Evolutionary conservation across 2,113 vertebrate species (phyloP).

Genomic region (Lethenteron camtschaticum): DNA sequence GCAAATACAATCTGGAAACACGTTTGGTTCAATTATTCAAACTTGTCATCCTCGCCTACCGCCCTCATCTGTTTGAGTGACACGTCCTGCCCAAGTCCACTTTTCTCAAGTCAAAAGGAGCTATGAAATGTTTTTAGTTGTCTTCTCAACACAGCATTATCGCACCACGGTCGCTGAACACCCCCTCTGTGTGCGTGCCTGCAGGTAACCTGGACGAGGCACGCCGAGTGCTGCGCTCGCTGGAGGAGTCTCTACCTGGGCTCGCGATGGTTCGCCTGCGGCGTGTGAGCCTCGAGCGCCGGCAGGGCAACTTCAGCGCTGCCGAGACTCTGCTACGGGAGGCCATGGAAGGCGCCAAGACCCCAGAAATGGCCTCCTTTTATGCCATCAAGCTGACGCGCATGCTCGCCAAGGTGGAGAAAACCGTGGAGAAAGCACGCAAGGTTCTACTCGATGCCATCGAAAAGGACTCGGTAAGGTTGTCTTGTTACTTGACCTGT

Average conservation of each 20-base stretch:
- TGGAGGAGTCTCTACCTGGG: constrained; percentile 49
- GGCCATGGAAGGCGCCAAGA: constrained; percentile 49
- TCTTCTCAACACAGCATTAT: no score
- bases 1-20: no score
- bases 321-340: constrained; percentile 60
- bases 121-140: no score
- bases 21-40: no score
- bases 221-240: constrained; percentile 47
- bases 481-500: constrained; percentile 7
- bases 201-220: constrained; percentile 69
- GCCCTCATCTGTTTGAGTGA: neutral
- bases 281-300: constrained; percentile 73
- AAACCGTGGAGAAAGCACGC: constrained; percentile 54
- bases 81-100: neutral
- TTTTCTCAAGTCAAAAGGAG: neutral
- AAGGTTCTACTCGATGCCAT: constrained; percentile 77
- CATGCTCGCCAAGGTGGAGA: constrained; percentile 71
- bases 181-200: neutral
- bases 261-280: constrained; percentile 78
- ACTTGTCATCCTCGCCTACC: no score
- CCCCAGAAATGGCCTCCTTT: constrained; percentile 44
- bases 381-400: constrained; percentile 75
- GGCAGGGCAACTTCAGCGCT: constrained; percentile 69
- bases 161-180: no score
- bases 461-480: constrained; percentile 64